Conservation (phyloP, 2,113 vertebrate species). For the Callionymus lyra region DNA sequence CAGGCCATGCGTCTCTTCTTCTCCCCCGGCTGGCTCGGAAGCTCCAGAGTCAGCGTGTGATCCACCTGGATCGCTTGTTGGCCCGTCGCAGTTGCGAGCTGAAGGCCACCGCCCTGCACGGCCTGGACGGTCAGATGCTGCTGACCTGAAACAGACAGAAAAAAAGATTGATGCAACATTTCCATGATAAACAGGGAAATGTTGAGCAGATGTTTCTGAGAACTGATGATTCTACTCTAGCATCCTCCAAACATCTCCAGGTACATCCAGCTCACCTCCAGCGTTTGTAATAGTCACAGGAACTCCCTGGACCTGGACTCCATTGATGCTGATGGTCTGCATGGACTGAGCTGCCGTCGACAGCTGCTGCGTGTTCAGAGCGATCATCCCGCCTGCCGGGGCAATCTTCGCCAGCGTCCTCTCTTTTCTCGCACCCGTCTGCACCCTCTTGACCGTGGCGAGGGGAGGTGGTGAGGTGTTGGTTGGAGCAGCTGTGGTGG, state of each 20-base stretch:
- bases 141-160: conserved; percentile 69
- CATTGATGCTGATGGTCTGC: conserved; percentile 97
- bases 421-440: conserved; percentile 71
- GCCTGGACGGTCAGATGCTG: conserved; percentile 93
- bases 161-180: too few relatives aligned
- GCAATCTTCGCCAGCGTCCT: conserved; percentile 88
- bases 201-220: not conserved
- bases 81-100: conserved; percentile 79
- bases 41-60: conserved; percentile 80
- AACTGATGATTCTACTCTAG: not conserved
- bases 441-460: conserved; percentile 55
- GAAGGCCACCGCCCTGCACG: conserved; percentile 80
- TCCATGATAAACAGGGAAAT: not conserved
- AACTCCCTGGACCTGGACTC: conserved; percentile 88
- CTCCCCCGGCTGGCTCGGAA: conserved; percentile 76
- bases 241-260: too few relatives aligned
- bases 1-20: conserved; percentile 93
- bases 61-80: conserved; percentile 82
- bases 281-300: conserved; percentile 93
- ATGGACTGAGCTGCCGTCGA: conserved; percentile 78
- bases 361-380: conserved; percentile 79
- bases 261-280: conserved; percentile 79
- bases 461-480: conserved; percentile 24
- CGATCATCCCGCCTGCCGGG: conserved; percentile 83
- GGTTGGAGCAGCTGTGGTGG: conserved; percentile 57